A percentile compares a stretch with the other conserved stretches of the same genome.
phyloP scores from a whole-genome alignment of 2,888 invertebrate species.

The Crocallis elinguaria region DNA sequence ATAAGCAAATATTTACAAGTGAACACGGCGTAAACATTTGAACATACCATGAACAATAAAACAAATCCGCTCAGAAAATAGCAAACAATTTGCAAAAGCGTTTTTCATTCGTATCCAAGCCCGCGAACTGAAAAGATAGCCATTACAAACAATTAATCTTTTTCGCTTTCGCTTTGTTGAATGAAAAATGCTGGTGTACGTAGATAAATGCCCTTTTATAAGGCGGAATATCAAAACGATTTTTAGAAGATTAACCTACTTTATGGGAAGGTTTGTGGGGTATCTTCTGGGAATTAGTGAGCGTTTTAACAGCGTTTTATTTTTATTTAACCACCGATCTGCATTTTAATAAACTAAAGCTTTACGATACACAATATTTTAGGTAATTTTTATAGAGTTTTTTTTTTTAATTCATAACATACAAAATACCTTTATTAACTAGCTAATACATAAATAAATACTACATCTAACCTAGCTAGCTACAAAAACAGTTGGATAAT shows the following conservation, averaged over 20 bases:
- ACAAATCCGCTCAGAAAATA: constrained; percentile 6
- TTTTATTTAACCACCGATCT: not conserved
- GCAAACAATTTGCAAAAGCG: constrained; percentile 20
- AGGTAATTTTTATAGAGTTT: no score
- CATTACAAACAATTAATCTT: constrained; percentile 34
- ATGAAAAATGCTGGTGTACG: constrained; percentile 26
- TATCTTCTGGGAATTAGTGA: not conserved
- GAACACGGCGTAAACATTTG: not conserved
- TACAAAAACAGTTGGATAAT: no score
- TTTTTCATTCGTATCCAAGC: constrained; percentile 14
- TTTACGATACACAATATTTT: no score
- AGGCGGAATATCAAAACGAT: constrained; percentile 23
- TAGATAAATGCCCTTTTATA: constrained; percentile 27
- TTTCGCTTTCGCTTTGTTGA: constrained; percentile 27
- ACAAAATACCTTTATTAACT: no score
- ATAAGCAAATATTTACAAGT: not conserved
- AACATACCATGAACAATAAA: constrained; percentile 1
- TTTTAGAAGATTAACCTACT: constrained; percentile 19
- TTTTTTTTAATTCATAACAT: no score
- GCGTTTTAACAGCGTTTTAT: not conserved
- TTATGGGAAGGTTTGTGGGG: constrained; percentile 6
- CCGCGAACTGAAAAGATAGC: constrained; percentile 26
- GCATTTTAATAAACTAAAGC: no score
- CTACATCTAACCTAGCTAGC: no score
- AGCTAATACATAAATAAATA: no score